These are phyloP conservation scores for Enteromius fasciolatus DNA, from an alignment of 2,797 vertebrate species.

Conservation along the genomic window DNA sequence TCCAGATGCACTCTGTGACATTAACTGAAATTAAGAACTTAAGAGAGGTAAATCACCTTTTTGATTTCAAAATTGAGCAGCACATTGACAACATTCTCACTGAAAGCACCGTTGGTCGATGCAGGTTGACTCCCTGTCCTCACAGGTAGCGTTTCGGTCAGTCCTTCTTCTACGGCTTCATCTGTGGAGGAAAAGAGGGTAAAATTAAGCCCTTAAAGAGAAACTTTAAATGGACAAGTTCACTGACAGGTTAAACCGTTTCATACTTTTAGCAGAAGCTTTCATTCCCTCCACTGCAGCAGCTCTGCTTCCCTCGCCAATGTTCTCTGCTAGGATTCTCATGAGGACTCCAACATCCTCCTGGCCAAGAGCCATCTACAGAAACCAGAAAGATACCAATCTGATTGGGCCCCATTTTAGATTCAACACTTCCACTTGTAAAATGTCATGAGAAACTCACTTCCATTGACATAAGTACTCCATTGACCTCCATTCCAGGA, in stretches of 20 bases:
- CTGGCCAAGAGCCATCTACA: conserved; percentile 86
- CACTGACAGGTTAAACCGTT: not conserved
- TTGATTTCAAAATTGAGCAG: conserved; percentile 91
- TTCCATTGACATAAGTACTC: conserved; percentile 85
- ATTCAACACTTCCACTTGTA: not conserved
- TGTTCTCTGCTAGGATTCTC: conserved; percentile 90
- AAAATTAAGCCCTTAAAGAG: not conserved
- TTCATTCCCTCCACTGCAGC: conserved; percentile 73
- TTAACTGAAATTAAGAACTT: not conserved
- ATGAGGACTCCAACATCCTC: conserved; percentile 90
- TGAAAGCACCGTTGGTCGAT: conserved; percentile 40
- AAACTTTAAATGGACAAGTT: not conserved
- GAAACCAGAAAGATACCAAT: not conserved
- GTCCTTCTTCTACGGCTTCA: conserved; percentile 58
- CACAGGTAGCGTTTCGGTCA: conserved; percentile 28
- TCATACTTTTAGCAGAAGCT: conserved; percentile 12
- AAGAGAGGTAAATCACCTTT: conserved; percentile 76
- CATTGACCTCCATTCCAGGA: conserved; percentile 85
- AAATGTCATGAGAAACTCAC: conserved; percentile 73
- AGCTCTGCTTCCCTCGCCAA: conserved; percentile 81
- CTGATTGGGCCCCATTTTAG: not conserved
- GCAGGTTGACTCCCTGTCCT: conserved; percentile 16
- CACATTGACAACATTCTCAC: conserved; percentile 80
- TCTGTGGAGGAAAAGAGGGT: conserved; percentile 56
- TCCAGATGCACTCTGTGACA: not conserved